phyloP scores from a whole-genome alignment of 2,113 vertebrate species.

The Myodes glareolus region DNA sequence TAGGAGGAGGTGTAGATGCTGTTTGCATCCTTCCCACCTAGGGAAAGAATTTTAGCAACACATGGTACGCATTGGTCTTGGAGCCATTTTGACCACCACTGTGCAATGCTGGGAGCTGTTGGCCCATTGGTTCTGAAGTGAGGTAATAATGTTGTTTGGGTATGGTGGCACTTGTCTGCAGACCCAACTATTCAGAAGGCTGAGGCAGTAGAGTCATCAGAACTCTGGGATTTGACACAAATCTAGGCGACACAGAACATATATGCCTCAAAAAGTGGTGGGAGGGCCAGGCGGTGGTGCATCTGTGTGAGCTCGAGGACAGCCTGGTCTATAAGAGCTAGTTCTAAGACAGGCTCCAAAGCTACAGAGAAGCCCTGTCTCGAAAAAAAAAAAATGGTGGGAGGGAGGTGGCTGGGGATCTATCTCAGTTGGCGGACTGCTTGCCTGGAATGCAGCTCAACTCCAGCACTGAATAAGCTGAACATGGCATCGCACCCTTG shows the following conservation, averaged over 20 bases:
- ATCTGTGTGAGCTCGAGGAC: no score
- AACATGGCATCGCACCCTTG: background rate
- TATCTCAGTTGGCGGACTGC: background rate
- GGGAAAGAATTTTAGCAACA: no score
- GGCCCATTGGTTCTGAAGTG: background rate
- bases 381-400: background rate
- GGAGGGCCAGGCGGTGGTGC: background rate
- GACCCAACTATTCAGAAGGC: background rate
- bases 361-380: no score
- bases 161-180: background rate
- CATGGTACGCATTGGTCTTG: background rate
- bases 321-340: no score
- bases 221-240: no score
- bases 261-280: background rate
- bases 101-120: background rate
- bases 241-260: background rate
- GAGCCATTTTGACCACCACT: background rate
- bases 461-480: background rate
- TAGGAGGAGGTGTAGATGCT: no score
- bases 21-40: no score
- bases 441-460: background rate
- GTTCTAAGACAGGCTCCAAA: no score
- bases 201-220: background rate
- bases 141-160: background rate
- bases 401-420: background rate